phyloP scores from a whole-genome alignment of 53 echinoderm and acorn worm species.

The Stichopus horrens region DNA sequence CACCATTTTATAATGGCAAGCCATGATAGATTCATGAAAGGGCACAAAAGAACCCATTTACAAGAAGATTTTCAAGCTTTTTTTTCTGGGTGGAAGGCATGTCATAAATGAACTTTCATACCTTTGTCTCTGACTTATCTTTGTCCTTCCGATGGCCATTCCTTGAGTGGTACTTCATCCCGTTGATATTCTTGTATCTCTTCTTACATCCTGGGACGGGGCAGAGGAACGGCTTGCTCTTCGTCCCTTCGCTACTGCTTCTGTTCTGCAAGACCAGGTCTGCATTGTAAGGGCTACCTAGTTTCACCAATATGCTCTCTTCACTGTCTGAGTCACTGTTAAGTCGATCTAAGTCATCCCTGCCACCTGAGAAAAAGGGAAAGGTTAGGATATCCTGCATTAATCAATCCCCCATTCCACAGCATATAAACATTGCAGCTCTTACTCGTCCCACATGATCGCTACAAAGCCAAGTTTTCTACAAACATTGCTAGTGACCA shows the following conservation, averaged over 20 bases:
- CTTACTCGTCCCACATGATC: too few relatives aligned
- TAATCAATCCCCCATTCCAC: too few relatives aligned
- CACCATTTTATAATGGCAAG: too few relatives aligned
- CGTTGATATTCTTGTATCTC: conserved; percentile 97
- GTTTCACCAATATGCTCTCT: conserved; percentile 79
- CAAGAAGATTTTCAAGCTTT: too few relatives aligned
- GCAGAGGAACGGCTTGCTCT: conserved; percentile 93
- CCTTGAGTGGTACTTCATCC: conserved; percentile 98
- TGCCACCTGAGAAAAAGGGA: conserved; percentile 60
- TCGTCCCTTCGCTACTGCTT: conserved; percentile 67
- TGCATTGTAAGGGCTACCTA: conserved; percentile 75
- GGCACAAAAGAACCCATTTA: too few relatives aligned
- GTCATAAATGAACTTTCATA: background rate
- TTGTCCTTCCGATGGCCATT: conserved; percentile 97
- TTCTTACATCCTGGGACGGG: conserved; percentile 99
- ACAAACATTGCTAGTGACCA: too few relatives aligned
- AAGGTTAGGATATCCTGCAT: too few relatives aligned
- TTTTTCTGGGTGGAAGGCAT: background rate
- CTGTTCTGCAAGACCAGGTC: conserved; percentile 85
- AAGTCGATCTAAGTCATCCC: conserved; percentile 79
- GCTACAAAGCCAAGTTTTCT: too few relatives aligned
- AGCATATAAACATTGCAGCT: background rate
- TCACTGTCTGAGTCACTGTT: conserved; percentile 91
- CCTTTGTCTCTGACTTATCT: background rate
- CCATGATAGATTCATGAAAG: too few relatives aligned